A percentile compares a stretch with the other conserved stretches of the same genome.
Evolutionary conservation across 2,888 invertebrate genomes (phyloP).

Genomic region (Agrochola lychnidis): DNA sequence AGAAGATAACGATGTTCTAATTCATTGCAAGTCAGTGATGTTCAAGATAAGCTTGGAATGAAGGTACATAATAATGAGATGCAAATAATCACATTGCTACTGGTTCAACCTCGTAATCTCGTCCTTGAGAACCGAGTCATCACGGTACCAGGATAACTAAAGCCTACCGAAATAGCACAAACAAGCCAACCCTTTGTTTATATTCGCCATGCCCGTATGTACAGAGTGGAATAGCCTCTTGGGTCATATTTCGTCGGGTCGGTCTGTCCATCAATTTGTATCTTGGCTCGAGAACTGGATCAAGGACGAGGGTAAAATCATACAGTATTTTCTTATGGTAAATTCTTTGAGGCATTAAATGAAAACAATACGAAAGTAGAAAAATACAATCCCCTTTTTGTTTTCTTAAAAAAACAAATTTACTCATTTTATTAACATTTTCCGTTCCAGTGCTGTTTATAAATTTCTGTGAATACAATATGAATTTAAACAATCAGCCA

Average conservation of each 20-base stretch:
- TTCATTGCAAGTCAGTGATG: not conserved
- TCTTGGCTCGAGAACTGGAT: slow-evolving; percentile 26
- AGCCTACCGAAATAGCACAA: slow-evolving; percentile 26
- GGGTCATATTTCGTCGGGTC: slow-evolving; percentile 52
- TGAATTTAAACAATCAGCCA: not conserved
- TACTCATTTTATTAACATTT: too few species aligned
- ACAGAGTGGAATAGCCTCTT: slow-evolving; percentile 43
- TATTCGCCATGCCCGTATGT: slow-evolving; percentile 32
- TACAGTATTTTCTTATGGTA: slow-evolving; percentile 21
- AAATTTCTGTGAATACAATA: not conserved
- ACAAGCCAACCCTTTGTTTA: slow-evolving; percentile 49
- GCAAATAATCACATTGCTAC: not conserved
- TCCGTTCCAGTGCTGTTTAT: not conserved
- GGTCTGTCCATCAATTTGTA: slow-evolving; percentile 50
- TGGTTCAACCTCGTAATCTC: not conserved
- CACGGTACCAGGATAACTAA: slow-evolving; percentile 1
- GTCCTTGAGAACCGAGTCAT: not conserved
- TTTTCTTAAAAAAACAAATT: not conserved
- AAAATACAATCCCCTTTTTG: not conserved
- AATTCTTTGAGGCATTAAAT: not conserved
- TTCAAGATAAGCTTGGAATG: not conserved
- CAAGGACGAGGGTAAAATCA: slow-evolving; percentile 15
- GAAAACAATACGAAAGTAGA: not conserved
- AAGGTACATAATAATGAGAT: not conserved
- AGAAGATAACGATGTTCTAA: not conserved